Base-by-base conservation (phyloP, 2,888 invertebrate genomes). In the Hermaeophaga mercurialis region DNA sequence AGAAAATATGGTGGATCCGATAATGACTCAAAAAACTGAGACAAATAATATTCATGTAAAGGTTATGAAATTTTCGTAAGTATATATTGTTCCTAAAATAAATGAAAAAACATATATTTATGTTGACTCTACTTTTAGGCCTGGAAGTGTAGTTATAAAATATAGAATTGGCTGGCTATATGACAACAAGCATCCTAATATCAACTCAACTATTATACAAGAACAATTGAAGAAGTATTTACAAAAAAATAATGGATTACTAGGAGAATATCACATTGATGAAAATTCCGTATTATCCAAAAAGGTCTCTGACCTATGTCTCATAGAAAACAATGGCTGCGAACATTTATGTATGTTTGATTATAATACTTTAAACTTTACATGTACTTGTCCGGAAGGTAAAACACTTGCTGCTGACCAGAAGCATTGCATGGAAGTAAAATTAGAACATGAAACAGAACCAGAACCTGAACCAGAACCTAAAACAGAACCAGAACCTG, bases 331-430 rank as follows among this genome's bases (percentile, higher is more conserved):
- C 58, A 81, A 86, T 54, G 78, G 81, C 43, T 91, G 91, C 70
- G 83, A 87, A 62, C 80, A 87, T 63, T 79, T 77, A 8, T 91
- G 91, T 72, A 76, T 79, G 48, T 90, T 88, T 68, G 84, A 89
- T 72, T 85, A 85, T 67, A 75, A 84, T 65, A 18, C 41, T 4
- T 80, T 86, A 53, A 81, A 84, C 44, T 90, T 90, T 70, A 76
- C 75, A 22, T 91, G 91, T 71, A 79, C 76, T 2, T 91, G 90
- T 72, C 84, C 84, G 7, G 73, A 77, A 31, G 83, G 82, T 22
- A 70, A 84, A 79, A 66, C 78, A 46, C 71, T 89, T 73, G 77
- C 77, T 71, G 63, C 61, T 9, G 77, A 78, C 66, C 78, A 73
- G 11, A 82, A 80, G 69, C 78, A 69, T 19, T 84, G 84, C 58